Percentiles rank a stretch among this genome's conserved stretches.
These are phyloP conservation scores for Oreochromis niloticus DNA, from an alignment of 2,113 vertebrate genomes.

Conservation along the genomic window DNA sequence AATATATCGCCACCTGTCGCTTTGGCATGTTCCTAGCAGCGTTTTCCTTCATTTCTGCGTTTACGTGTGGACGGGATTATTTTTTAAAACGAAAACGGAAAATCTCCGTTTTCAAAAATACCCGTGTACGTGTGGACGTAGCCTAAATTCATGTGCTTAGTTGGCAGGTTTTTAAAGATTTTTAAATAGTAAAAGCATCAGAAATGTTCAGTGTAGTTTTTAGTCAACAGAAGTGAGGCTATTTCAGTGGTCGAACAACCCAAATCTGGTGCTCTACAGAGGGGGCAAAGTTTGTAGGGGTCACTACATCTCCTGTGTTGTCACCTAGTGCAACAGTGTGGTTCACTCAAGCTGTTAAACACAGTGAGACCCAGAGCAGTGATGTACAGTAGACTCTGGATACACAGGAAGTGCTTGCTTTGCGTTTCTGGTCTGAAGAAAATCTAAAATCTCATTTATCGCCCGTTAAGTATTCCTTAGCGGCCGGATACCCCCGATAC, in stretches of 20 bases:
- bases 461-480: not conserved
- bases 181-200: not conserved
- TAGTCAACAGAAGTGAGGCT: not conserved
- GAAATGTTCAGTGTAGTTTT: not conserved
- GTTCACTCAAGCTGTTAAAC: not conserved
- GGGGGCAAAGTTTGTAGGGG: not conserved
- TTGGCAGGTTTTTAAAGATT: not conserved
- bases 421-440: not conserved
- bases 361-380: not conserved
- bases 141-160: not conserved
- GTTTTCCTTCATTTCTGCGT: too few relatives aligned
- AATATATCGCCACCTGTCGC: too few relatives aligned
- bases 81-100: too few relatives aligned
- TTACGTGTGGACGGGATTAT: too few relatives aligned
- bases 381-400: not conserved
- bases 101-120: too few relatives aligned
- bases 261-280: not conserved
- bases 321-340: not conserved
- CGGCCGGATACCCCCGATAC: not conserved
- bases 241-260: not conserved
- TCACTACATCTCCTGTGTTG: not conserved
- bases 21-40: too few relatives aligned
- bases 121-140: too few relatives aligned
- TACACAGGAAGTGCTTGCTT: not conserved
- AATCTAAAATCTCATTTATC: not conserved